Evolutionary conservation across 2,888 invertebrate genomes (phyloP), one percentile per base, ranked within the genome.

Genomic region (Cacoxenus indagator): DNA sequence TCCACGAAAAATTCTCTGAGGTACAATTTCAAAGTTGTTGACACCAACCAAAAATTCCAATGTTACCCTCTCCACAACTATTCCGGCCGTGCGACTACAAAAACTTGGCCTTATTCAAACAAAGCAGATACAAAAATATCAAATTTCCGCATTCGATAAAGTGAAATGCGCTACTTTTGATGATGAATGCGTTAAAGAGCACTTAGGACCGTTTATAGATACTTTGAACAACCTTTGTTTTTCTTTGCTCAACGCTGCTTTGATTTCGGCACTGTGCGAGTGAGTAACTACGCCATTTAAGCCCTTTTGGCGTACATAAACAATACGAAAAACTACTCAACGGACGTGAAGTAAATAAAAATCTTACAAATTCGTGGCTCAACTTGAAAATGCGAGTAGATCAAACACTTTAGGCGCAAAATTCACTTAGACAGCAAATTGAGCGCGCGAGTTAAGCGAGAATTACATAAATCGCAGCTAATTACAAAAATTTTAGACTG

Each of bases 391-490:
- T 65, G n/a, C n/a, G n/a, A n/a, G n/a, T n/a, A 22, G 29, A 51
- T 29, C 4, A 65, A 37, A 24, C 51, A 29, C 64, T 31, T 37
- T 46, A 61, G 37, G 68, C 70, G 73, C 68, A 67, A 69, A 73
- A 73, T 73, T 68, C 67, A 70, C 65, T 66, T 65, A 46, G 57
- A 43, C 65, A 43, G 57, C 45, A 26, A 65, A 27, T 62, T 27
- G 26, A 22, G 54, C 64, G 43, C 37, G 48, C 65, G 27, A 29
- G 46, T 71, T 76, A 70, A 69, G 75, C 69, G 67, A 54, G 74
- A 75, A 76, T 77, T 72, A 74, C 72, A 76, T 76, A 76, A 77
- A 76, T 72, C 74, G 75, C 76, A 79, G 68, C 71, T 76, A 79
- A 82, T 80, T 80, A 75, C 75, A 70, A 74, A 69, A 68, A 68